These are phyloP conservation scores for Ageneiosus marmoratus DNA, from an alignment of 2,113 vertebrate genomes.

Conservation along the genomic window DNA sequence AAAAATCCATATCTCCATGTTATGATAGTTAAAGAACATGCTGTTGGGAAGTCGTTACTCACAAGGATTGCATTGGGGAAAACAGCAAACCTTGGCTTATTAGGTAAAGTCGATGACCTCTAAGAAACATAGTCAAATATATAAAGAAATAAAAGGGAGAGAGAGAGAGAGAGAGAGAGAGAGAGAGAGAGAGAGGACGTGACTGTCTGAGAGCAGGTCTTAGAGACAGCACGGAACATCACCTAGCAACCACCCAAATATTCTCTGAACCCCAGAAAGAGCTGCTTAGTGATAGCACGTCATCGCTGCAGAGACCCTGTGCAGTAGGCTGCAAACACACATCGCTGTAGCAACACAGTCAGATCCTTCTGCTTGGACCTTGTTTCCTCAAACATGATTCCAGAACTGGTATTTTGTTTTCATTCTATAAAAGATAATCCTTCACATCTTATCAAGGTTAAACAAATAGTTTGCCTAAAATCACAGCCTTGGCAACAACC, in stretches of 20 bases:
- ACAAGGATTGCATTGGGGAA: conserved; percentile 20
- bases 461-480: conserved; percentile 4
- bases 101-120: conserved; percentile 49
- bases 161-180: background rate
- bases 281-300: conserved; percentile 41
- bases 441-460: conserved; percentile 5
- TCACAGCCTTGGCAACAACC: conserved; percentile 22
- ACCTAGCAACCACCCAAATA: conserved; percentile 53
- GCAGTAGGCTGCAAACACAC: conserved; percentile 21
- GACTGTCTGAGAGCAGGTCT: conserved; percentile 33
- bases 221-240: conserved; percentile 38
- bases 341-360: conserved; percentile 5
- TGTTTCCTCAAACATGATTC: conserved; percentile 2
- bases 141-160: conserved; percentile 26
- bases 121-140: conserved; percentile 34
- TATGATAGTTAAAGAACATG: conserved; percentile 55
- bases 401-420: conserved; percentile 7
- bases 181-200: background rate
- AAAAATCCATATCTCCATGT: conserved; percentile 46
- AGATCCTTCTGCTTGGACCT: background rate
- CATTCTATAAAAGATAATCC: background rate
- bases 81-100: conserved; percentile 29
- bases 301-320: conserved; percentile 36
- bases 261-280: conserved; percentile 39
- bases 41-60: conserved; percentile 67